A percentile compares a stretch with the other conserved stretches of the same genome.
Evolutionary conservation across 1,140 invertebrate species (phyloP).

Genomic region (Trialeurodes vaporariorum): DNA sequence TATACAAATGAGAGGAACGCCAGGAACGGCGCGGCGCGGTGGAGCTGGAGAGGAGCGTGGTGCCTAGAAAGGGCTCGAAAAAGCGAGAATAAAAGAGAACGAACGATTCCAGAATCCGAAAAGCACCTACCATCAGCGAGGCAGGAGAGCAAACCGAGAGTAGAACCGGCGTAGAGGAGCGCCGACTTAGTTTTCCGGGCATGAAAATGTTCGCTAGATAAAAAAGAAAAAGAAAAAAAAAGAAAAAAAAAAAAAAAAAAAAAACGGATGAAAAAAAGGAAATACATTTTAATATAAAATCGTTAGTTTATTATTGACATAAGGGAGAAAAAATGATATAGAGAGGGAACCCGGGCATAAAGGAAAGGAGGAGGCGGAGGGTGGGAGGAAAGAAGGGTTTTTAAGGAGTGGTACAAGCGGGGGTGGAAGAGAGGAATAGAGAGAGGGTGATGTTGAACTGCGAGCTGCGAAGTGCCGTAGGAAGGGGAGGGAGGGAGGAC

Average conservation of each 20-base stretch:
- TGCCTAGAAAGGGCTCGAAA: no score
- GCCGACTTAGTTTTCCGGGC: not conserved
- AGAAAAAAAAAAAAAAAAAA: not conserved
- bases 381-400: not conserved
- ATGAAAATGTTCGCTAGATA: no score
- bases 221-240: not conserved
- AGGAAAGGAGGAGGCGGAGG: not conserved
- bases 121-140: no score
- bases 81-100: no score
- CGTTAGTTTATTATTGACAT: constrained; percentile 1
- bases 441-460: no score
- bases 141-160: no score
- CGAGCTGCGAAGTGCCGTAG: no score
- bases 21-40: no score
- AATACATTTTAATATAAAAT: constrained; percentile 1
- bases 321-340: not conserved
- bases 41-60: no score
- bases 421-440: not conserved
- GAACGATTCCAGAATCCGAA: no score
- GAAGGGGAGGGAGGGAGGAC: not conserved
- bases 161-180: no score
- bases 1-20: no score
- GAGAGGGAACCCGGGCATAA: not conserved
- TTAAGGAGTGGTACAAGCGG: not conserved
- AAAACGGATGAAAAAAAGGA: not conserved